Evolutionary conservation across 2,113 vertebrate species (phyloP).

Genomic region (Phoenicopterus ruber): DNA sequence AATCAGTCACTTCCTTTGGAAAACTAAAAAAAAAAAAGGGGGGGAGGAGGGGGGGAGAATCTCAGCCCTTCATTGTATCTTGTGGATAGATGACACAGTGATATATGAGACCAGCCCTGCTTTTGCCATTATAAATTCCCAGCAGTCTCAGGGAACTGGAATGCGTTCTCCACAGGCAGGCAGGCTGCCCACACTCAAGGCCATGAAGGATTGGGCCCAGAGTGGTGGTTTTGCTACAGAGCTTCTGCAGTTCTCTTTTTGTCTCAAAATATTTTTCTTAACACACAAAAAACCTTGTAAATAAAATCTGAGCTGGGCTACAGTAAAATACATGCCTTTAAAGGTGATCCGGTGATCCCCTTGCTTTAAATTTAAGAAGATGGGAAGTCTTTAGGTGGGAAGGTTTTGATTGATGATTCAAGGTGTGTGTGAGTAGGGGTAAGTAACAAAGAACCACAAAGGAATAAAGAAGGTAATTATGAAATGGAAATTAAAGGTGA

Average conservation of each 20-base stretch:
- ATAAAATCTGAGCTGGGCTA: not conserved
- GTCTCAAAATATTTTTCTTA: not conserved
- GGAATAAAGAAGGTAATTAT: not conserved
- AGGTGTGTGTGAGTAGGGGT: not conserved
- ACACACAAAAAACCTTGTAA: not conserved
- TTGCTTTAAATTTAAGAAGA: not conserved
- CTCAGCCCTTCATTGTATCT: fast-evolving
- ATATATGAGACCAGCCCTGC: not conserved
- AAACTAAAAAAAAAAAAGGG: too few species aligned
- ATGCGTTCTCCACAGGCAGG: not conserved
- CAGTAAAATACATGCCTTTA: not conserved
- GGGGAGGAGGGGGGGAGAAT: not conserved
- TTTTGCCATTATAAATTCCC: conserved; percentile 35
- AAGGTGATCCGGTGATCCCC: not conserved
- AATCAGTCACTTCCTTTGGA: not conserved
- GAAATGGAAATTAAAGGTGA: not conserved
- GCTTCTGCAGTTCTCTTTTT: not conserved
- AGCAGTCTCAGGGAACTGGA: not conserved
- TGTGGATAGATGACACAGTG: conserved; percentile 2
- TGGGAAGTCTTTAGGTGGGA: not conserved
- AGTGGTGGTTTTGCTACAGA: not conserved
- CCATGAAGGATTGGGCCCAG: not conserved
- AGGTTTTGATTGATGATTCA: not conserved
- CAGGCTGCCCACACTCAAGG: not conserved
- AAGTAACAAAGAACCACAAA: not conserved